Conservation (phyloP, 2,113 vertebrate genomes). For the Pipa parva region DNA sequence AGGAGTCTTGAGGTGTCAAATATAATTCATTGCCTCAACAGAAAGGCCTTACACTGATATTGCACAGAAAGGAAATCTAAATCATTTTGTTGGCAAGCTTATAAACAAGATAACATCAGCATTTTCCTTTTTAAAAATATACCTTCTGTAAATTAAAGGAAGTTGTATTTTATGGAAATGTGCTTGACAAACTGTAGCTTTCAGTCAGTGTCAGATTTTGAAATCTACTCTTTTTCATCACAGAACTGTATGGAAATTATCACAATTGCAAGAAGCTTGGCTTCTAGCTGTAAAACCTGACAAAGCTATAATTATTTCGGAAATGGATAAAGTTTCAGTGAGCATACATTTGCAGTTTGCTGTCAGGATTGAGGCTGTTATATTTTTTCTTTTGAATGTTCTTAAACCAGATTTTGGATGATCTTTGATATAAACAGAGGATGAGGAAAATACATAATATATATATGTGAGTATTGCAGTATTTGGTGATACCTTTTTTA, state of each 20-base stretch:
- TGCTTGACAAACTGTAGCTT: conserved; percentile 55
- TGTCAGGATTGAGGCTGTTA: conserved; percentile 1
- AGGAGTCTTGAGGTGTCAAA: conserved; percentile 64
- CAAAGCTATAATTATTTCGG: conserved; percentile 11
- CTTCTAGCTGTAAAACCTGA: conserved; percentile 4
- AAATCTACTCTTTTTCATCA: conserved; percentile 3
- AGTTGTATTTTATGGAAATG: conserved; percentile 61
- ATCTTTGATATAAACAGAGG: not conserved
- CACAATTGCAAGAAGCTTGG: conserved; percentile 21
- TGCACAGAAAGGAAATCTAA: conserved; percentile 59
- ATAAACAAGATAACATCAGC: conserved; percentile 68
- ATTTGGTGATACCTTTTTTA: too few species aligned
- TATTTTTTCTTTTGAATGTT: not conserved
- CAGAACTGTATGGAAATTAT: conserved; percentile 52
- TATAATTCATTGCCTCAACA: conserved; percentile 69
- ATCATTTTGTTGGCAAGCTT: conserved; percentile 65
- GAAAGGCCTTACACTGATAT: conserved; percentile 58
- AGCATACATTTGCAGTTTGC: conserved; percentile 2
- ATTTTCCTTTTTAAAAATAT: conserved; percentile 67
- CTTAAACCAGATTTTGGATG: not conserved
- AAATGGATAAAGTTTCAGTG: not conserved
- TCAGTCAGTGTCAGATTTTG: conserved; percentile 37
- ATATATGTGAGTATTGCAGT: too few species aligned
- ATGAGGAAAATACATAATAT: too few species aligned
- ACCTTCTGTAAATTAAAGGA: conserved; percentile 65